A percentile compares a stretch with the other conserved stretches of the same genome.
Conservation (phyloP, 1,140 invertebrate genomes). For the Caerostris extrusa region DNA sequence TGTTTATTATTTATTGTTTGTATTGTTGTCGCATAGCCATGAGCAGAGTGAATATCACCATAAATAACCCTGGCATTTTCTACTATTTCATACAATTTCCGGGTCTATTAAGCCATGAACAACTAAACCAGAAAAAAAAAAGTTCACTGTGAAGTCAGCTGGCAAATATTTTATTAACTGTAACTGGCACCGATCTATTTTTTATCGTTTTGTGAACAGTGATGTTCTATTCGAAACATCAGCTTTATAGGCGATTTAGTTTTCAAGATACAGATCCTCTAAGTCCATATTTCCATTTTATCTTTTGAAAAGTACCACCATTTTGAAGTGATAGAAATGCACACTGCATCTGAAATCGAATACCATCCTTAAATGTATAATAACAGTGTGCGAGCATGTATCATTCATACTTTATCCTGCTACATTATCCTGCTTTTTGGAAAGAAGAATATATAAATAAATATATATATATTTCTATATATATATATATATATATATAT, state of each 20-base stretch:
- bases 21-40: too few species aligned
- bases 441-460: too few species aligned
- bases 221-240: neutral
- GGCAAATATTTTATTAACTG: neutral
- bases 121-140: neutral
- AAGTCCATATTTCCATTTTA: neutral
- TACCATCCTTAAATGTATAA: neutral
- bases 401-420: neutral
- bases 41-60: too few species aligned
- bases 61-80: too few species aligned
- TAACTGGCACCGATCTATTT: too few species aligned
- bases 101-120: neutral
- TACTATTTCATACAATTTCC: neutral
- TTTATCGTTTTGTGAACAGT: neutral
- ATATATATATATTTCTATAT: too few species aligned
- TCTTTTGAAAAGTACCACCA: neutral
- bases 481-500: too few species aligned
- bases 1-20: too few species aligned
- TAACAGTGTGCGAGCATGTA: neutral
- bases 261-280: neutral
- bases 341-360: neutral
- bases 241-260: neutral
- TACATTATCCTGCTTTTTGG: too few species aligned
- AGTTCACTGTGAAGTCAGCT: neutral
- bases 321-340: slow-evolving; percentile 18